Conservation (phyloP, 2,797 vertebrate genomes). For the Notolabrus celidotus region DNA sequence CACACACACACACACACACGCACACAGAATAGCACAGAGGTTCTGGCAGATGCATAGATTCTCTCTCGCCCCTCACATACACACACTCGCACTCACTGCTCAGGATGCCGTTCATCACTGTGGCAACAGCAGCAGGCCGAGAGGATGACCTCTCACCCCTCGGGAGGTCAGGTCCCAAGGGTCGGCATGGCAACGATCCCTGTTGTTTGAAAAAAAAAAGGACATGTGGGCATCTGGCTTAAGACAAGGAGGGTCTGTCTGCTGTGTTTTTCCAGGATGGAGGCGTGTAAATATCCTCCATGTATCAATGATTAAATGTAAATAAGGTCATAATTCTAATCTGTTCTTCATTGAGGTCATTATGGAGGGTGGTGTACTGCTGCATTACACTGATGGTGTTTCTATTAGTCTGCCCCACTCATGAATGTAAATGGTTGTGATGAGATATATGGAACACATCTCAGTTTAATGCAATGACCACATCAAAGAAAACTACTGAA, state of each 20-base stretch:
- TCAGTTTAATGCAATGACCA: no score
- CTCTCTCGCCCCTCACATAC: conserved; percentile 14
- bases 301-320: background rate
- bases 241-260: conserved; percentile 61
- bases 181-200: conserved; percentile 57
- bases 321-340: background rate
- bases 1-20: conserved; percentile 16
- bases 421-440: no score
- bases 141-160: conserved; percentile 85
- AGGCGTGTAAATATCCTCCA: background rate
- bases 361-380: no score
- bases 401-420: no score
- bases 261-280: background rate
- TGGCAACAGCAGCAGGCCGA: conserved; percentile 79
- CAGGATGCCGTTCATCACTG: conserved; percentile 79
- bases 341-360: background rate
- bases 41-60: conserved; percentile 34
- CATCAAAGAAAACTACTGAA: no score
- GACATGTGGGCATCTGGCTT: conserved; percentile 56
- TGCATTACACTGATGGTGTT: no score
- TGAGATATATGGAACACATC: no score
- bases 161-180: conserved; percentile 77
- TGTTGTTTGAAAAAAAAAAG: conserved; percentile 48
- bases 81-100: conserved; percentile 34
- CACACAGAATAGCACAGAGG: conserved; percentile 10